Percentiles rank a stretch among this genome's conserved stretches.
phyloP scores from a whole-genome alignment of 2,888 invertebrate genomes.

The Strigamia transsilvanica region DNA sequence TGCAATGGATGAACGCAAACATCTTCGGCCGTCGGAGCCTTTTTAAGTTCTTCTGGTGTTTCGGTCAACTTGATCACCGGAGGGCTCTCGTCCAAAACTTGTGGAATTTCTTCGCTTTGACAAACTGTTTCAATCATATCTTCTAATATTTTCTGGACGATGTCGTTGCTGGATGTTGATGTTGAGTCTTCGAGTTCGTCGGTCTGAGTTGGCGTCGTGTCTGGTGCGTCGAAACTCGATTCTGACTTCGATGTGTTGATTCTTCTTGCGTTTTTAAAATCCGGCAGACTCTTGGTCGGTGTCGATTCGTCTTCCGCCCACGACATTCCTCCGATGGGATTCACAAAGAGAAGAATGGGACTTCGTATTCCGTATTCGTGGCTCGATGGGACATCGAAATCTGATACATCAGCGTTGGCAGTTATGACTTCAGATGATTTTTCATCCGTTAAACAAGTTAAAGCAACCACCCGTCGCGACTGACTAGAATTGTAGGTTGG shows the following conservation, averaged over 20 bases:
- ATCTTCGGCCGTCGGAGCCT: constrained; percentile 56
- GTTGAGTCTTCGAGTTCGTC: constrained; percentile 3
- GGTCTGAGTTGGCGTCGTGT: neutral
- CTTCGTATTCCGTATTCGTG: constrained; percentile 66
- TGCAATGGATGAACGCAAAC: constrained; percentile 76
- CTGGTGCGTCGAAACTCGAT: constrained; percentile 48
- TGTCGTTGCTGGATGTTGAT: constrained; percentile 58
- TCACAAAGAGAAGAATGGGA: constrained; percentile 74
- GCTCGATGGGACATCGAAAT: constrained; percentile 67
- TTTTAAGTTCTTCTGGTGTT: neutral
- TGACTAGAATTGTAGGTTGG: neutral
- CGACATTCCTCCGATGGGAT: constrained; percentile 67
- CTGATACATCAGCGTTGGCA: constrained; percentile 60
- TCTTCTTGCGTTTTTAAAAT: constrained; percentile 53
- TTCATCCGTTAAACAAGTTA: constrained; percentile 67
- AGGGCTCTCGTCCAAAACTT: neutral
- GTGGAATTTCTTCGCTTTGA: neutral
- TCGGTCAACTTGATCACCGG: neutral
- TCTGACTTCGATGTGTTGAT: constrained; percentile 51
- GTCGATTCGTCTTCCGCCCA: constrained; percentile 61
- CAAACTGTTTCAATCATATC: constrained; percentile 63
- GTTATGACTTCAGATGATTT: constrained; percentile 59
- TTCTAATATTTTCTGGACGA: constrained; percentile 70
- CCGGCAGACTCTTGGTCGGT: constrained; percentile 57
- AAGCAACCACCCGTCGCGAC: constrained; percentile 64